Evolutionary conservation across 2,888 invertebrate genomes (phyloP).

Genomic region (Adelognathus sp.): DNA sequence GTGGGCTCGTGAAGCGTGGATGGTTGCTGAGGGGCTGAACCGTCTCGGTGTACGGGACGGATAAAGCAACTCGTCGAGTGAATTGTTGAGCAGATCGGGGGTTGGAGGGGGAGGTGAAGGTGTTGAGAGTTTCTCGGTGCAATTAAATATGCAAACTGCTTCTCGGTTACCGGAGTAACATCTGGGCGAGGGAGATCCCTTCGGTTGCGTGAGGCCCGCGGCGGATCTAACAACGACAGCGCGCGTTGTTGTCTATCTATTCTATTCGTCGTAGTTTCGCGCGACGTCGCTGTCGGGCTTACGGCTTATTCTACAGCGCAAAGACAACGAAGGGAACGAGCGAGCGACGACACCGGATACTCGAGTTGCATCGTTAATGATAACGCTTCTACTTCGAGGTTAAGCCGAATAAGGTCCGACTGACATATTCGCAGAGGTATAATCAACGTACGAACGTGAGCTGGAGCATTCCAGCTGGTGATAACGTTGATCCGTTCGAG

Average conservation of each 20-base stretch:
- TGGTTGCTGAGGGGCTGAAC: neutral
- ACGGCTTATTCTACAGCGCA: neutral
- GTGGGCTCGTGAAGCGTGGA: neutral
- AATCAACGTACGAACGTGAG: neutral
- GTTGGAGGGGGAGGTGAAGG: too few relatives aligned
- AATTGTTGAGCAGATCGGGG: too few relatives aligned
- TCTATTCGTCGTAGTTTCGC: neutral
- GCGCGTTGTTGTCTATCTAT: constrained; percentile 33
- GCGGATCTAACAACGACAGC: neutral
- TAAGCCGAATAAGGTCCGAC: neutral
- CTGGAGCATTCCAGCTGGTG: neutral
- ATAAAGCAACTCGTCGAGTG: constrained; percentile 53
- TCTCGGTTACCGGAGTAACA: constrained; percentile 68
- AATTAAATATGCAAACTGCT: constrained; percentile 74
- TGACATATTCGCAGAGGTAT: neutral
- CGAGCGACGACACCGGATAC: neutral
- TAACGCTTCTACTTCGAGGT: neutral
- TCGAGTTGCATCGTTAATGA: neutral
- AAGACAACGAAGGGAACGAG: neutral
- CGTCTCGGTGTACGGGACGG: neutral
- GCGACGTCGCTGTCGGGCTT: neutral
- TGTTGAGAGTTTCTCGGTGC: constrained; percentile 42
- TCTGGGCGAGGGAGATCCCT: constrained; percentile 66
- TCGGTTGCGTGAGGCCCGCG: constrained; percentile 38
- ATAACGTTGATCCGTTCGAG: neutral